Conservation (phyloP, 2,113 vertebrate genomes). For the Forbesichthys agassizii region DNA sequence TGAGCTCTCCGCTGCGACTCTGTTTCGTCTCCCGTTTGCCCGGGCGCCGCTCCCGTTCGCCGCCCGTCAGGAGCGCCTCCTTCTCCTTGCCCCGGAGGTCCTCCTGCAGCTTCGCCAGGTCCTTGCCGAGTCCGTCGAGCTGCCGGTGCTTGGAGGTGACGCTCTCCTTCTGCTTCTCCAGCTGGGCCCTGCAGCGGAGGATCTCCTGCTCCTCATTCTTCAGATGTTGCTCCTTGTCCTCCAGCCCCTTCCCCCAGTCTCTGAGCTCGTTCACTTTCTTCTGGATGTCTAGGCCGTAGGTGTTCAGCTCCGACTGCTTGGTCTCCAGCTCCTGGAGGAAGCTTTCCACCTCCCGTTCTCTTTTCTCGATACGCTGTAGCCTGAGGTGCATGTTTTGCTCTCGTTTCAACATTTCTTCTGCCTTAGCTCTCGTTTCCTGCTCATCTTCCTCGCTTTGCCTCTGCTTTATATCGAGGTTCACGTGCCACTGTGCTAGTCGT, state of each 20-base stretch:
- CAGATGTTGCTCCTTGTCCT: constrained; percentile 52
- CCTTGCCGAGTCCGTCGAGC: constrained; percentile 42
- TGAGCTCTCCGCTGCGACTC: not conserved
- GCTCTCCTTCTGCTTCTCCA: constrained; percentile 32
- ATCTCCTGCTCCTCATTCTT: constrained; percentile 47
- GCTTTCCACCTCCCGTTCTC: constrained; percentile 45
- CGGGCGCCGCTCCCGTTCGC: constrained; percentile 38
- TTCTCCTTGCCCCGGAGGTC: constrained; percentile 39
- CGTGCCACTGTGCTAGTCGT: constrained; percentile 35
- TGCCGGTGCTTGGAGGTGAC: constrained; percentile 33
- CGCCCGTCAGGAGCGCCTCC: constrained; percentile 34
- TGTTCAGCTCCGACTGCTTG: constrained; percentile 53
- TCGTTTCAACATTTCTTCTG: not conserved
- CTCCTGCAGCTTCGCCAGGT: constrained; percentile 47
- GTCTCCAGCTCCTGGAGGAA: constrained; percentile 49
- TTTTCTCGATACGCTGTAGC: constrained; percentile 19
- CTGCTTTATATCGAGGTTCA: constrained; percentile 19
- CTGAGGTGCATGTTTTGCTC: constrained; percentile 21
- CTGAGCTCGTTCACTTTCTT: constrained; percentile 61
- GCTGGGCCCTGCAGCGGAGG: constrained; percentile 40
- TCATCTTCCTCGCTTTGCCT: constrained; percentile 30
- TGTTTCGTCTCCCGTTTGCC: constrained; percentile 23
- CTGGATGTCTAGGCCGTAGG: constrained; percentile 55
- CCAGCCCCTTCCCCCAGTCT: constrained; percentile 62
- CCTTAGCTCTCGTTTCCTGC: not conserved